Evolutionary conservation across 2,888 invertebrate genomes (phyloP).

Genomic region (Sarcophaga variegata): DNA sequence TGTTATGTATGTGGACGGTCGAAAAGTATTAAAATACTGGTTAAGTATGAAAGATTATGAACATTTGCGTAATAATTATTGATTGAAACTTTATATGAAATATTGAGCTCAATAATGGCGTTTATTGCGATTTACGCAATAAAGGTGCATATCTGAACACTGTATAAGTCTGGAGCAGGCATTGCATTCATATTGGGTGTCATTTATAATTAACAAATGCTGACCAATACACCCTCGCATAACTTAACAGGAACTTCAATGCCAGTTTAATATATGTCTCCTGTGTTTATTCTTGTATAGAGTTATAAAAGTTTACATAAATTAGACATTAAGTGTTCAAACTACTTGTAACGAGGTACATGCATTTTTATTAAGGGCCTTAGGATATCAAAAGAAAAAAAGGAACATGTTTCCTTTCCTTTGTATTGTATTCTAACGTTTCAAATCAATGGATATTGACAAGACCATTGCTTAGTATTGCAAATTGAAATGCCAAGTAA

Average conservation of each 20-base stretch:
- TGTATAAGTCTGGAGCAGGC: no score
- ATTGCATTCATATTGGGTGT: not conserved
- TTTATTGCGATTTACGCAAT: no score
- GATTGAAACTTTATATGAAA: no score
- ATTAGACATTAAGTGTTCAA: constrained; percentile 47
- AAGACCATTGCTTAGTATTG: not conserved
- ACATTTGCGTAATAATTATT: no score
- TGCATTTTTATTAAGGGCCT: constrained; percentile 4
- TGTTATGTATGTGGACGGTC: no score
- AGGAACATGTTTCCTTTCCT: not conserved
- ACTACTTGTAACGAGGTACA: not conserved
- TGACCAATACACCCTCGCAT: not conserved
- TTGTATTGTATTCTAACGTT: not conserved
- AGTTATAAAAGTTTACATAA: constrained; percentile 57
- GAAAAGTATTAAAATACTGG: no score
- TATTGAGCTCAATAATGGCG: no score
- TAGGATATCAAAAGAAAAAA: constrained; percentile 27
- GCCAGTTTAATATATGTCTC: not conserved
- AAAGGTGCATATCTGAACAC: no score
- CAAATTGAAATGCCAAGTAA: no score
- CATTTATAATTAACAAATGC: not conserved
- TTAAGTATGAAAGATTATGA: not conserved
- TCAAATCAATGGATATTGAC: constrained; percentile 14
- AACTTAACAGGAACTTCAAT: not conserved
- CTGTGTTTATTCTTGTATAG: constrained; percentile 5